Conservation (phyloP, 1,140 invertebrate genomes). For the Sminthurinus signatus region DNA sequence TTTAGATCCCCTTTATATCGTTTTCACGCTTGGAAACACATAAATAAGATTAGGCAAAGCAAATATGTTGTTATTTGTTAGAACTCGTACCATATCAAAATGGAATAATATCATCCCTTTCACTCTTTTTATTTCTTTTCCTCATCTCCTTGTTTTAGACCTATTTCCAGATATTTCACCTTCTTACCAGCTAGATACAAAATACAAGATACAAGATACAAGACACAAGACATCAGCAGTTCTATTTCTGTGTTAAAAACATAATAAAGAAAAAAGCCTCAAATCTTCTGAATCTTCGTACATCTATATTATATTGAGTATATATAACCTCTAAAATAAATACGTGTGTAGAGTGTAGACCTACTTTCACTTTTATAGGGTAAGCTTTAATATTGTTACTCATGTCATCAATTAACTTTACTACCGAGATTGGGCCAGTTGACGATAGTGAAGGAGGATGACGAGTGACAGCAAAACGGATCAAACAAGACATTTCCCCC, state of each 20-base stretch:
- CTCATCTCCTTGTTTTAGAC: neutral
- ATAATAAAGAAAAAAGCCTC: neutral
- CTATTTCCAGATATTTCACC: neutral
- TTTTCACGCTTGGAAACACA: conserved; percentile 9
- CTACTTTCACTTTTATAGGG: no score
- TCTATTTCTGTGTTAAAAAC: neutral
- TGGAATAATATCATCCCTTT: conserved; percentile 5
- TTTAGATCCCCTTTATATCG: neutral
- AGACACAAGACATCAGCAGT: no score
- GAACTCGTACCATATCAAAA: conserved; percentile 4
- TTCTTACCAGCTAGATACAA: neutral
- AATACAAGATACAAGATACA: no score
- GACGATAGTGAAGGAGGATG: no score
- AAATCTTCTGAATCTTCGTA: neutral
- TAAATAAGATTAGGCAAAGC: conserved; percentile 9
- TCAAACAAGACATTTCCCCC: no score
- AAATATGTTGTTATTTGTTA: conserved; percentile 8
- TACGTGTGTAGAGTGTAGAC: neutral
- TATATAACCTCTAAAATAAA: neutral
- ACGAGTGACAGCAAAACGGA: no score
- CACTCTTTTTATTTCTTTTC: no score
- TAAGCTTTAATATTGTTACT: no score
- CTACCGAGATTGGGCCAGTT: no score
- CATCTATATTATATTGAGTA: neutral
- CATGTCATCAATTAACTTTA: no score